phyloP scores from a whole-genome alignment of 2,888 invertebrate species.

The Drosophila monieri region DNA sequence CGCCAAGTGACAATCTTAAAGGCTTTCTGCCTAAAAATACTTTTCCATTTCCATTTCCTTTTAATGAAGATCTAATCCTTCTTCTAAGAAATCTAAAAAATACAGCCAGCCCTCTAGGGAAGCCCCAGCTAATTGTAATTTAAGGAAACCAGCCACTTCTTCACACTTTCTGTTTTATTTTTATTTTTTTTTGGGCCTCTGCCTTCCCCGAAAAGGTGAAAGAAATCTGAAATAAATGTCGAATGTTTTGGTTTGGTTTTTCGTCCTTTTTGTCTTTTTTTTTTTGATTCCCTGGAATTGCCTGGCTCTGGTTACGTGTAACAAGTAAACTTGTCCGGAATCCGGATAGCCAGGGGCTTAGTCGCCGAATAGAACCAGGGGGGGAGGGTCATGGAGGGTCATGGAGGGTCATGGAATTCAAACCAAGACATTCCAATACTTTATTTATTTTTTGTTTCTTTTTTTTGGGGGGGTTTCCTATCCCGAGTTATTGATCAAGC shows the following conservation, averaged over 20 bases:
- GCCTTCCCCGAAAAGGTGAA: slow-evolving; percentile 8
- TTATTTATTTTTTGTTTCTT: not conserved
- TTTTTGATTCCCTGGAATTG: slow-evolving; percentile 27
- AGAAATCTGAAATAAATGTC: slow-evolving; percentile 63
- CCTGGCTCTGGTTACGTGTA: slow-evolving; percentile 62
- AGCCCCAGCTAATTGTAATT: slow-evolving; percentile 7
- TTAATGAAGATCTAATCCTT: not conserved
- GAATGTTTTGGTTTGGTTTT: slow-evolving; percentile 41
- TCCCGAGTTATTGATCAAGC: slow-evolving; percentile 40
- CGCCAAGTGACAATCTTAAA: not conserved
- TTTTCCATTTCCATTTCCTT: not conserved
- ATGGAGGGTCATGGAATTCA: slow-evolving; percentile 1
- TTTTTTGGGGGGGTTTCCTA: slow-evolving; percentile 13
- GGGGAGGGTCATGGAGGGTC: slow-evolving; percentile 3
- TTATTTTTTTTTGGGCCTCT: not conserved
- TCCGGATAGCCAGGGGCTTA: slow-evolving; percentile 24
- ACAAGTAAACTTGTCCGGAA: slow-evolving; percentile 59
- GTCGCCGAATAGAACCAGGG: not conserved
- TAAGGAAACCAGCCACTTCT: slow-evolving; percentile 1
- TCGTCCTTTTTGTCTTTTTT: slow-evolving; percentile 11
- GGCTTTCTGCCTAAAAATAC: not conserved
- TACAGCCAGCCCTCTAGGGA: not conserved
- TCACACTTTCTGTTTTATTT: slow-evolving; percentile 2
- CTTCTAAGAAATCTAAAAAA: too few species aligned
- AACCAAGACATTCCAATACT: slow-evolving; percentile 20